phyloP scores from a whole-genome alignment of 30 jellyfish, hydroid and myxozoan species.

The Haliclystus octoradiatus region DNA sequence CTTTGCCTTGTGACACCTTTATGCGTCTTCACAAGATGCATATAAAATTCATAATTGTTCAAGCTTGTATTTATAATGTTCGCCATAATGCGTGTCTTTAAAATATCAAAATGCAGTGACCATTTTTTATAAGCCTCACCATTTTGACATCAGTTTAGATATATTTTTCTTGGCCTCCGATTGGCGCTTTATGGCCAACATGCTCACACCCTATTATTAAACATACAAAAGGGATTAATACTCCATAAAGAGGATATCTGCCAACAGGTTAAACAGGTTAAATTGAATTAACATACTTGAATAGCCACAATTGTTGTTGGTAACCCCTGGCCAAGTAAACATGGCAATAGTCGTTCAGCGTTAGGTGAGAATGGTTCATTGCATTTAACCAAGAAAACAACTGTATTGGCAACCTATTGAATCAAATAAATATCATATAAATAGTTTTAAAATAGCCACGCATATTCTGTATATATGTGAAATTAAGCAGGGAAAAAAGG shows the following conservation, averaged over 20 bases:
- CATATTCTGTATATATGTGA: neutral
- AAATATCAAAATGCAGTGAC: neutral
- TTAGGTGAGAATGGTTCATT: slow-evolving; percentile 10
- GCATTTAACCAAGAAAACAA: slow-evolving; percentile 27
- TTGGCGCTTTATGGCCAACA: slow-evolving; percentile 32
- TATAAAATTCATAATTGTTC: no score
- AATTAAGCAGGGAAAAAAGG: neutral
- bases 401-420: slow-evolving; percentile 65
- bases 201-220: slow-evolving; percentile 27
- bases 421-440: neutral
- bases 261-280: neutral
- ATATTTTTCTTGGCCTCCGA: slow-evolving; percentile 33
- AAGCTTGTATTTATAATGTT: no score
- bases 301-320: slow-evolving; percentile 45
- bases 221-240: neutral
- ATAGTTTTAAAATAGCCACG: neutral
- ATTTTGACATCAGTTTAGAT: slow-evolving; percentile 34
- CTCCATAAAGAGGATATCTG: no score
- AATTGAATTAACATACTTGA: slow-evolving; percentile 21
- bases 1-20: no score
- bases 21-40: no score
- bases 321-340: slow-evolving; percentile 70
- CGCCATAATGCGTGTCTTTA: neutral
- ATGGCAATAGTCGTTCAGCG: slow-evolving; percentile 17
- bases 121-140: slow-evolving; percentile 12